These are phyloP conservation scores for Pseudomyrmex flavicornis DNA, from an alignment of 1,140 invertebrate species.

Conservation along the genomic window DNA sequence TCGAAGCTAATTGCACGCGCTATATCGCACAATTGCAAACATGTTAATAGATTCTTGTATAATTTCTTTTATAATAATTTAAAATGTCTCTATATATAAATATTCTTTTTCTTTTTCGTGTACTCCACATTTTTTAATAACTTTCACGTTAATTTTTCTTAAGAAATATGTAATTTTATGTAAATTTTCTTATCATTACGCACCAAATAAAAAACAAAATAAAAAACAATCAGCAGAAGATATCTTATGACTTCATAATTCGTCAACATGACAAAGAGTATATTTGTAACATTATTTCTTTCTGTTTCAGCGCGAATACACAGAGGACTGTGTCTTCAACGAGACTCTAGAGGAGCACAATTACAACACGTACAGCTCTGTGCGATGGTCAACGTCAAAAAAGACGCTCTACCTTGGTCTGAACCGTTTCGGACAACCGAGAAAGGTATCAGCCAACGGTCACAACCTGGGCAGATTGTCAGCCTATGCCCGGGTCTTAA, in stretches of 20 bases:
- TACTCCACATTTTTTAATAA: too few relatives aligned
- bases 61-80: too few relatives aligned
- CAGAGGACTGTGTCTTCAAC: slow-evolving; percentile 94
- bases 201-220: too few relatives aligned
- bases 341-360: slow-evolving; percentile 93
- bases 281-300: slow-evolving; percentile 64
- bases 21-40: too few relatives aligned
- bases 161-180: not conserved
- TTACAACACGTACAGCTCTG: slow-evolving; percentile 94
- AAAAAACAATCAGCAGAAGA: not conserved
- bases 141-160: too few relatives aligned
- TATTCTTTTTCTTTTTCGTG: too few relatives aligned
- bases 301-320: slow-evolving; percentile 92
- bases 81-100: too few relatives aligned
- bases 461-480: slow-evolving; percentile 89
- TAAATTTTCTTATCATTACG: too few relatives aligned
- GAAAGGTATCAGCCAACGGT: slow-evolving; percentile 89
- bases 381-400: slow-evolving; percentile 89
- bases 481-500: slow-evolving; percentile 89
- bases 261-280: not conserved
- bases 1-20: not conserved
- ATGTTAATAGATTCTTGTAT: too few relatives aligned
- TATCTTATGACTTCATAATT: not conserved
- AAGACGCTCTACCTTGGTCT: slow-evolving; percentile 91
- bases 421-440: slow-evolving; percentile 89